Base-by-base conservation (phyloP, 2,797 vertebrate species). In the Chromis chromis region DNA sequence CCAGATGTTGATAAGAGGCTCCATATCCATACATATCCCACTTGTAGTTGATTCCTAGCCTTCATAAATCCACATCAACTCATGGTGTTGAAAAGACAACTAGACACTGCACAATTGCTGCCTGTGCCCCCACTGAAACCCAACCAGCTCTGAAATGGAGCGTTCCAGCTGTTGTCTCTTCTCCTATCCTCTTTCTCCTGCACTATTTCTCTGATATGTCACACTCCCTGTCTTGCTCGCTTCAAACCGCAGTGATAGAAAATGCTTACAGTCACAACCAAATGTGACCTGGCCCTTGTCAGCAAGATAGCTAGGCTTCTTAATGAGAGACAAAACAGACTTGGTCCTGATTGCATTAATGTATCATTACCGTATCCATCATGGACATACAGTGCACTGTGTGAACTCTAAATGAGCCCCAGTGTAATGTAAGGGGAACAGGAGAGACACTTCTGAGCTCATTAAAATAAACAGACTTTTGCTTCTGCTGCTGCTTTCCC, bases 381-480 rank as follows among this genome's bases (percentile, higher is more conserved):
- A 93, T 76, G 85, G 82, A 79, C 81, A 76, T 81, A 86, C 75
- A 66, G 82, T 78, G 88, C 85, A 85, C 89, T 81, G 86, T 87
- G 84, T 91, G 91, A 93, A 92, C 92, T 86, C 83, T 68, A 84
- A 91, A 85, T 87, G 90, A 90, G 90, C 85, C 82, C 86, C 74
- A 71, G 74, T 73, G 81, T 85, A 91, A 88, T 79, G 83, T 82
- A 90, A 88, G 78, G 83, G 83, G 85, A 92, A 89, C 70, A 87
- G 82, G 86, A 90, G 88, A 93, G 92, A 93, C 88, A 92, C 89
- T 91, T 92, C 85, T 92, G 91, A 92, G 90, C 83, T 93, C 89
- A 92, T 92, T 93, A 89, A 93, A 93, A 92, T 91, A 92, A 93
- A 93, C 92, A 91, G 85, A 92, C 90, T 90, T 90, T 88, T 90